These are phyloP conservation scores for Oncorhynchus mykiss DNA, from an alignment of 2,113 vertebrate species.

Conservation along the genomic window DNA sequence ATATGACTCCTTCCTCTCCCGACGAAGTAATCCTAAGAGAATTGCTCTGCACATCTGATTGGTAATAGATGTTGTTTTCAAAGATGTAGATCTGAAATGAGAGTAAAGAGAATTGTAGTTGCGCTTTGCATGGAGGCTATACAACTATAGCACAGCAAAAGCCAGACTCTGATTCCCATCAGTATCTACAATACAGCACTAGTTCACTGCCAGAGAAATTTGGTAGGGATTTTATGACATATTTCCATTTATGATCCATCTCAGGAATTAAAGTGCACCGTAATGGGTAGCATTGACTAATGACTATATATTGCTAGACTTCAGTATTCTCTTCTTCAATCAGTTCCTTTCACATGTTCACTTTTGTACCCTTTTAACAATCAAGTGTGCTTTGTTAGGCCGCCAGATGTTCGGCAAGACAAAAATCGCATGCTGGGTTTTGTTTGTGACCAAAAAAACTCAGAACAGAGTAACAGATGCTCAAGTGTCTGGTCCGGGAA, in stretches of 20 bases:
- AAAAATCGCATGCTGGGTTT: no score
- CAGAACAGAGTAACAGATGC: no score
- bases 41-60: constrained; percentile 87
- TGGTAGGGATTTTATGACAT: background rate
- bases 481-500: no score
- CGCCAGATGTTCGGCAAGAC: background rate
- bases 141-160: background rate
- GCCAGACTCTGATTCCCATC: background rate
- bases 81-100: constrained; percentile 90
- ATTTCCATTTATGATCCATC: background rate
- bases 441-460: no score
- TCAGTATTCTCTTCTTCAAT: background rate
- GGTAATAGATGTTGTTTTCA: constrained; percentile 99
- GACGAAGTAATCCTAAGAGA: constrained; percentile 93
- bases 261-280: background rate
- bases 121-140: background rate
- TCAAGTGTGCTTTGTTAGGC: background rate
- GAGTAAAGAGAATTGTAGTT: background rate
- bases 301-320: background rate
- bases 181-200: background rate
- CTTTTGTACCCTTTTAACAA: background rate
- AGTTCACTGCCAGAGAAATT: background rate
- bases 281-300: background rate
- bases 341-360: background rate
- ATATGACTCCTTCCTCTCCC: constrained; percentile 88